phyloP scores from a whole-genome alignment of 2,888 invertebrate genomes.

The Pandemis corylana region DNA sequence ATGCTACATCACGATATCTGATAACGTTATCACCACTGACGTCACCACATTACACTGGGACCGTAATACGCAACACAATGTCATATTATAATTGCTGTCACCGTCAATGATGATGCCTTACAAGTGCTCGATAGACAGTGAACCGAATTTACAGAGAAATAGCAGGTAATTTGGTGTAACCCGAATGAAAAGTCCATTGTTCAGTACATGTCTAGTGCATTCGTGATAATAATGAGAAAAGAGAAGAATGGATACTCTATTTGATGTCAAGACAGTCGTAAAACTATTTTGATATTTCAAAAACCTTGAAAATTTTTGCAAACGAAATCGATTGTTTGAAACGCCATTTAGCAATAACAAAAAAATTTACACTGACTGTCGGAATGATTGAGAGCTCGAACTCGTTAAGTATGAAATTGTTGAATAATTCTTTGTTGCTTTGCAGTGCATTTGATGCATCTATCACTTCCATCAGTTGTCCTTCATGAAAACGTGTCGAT shows the following conservation, averaged over 20 bases:
- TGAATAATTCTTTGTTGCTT: background rate
- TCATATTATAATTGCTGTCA: conserved; percentile 23
- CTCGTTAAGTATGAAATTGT: background rate
- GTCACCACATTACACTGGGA: conserved; percentile 53
- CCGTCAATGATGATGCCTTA: conserved; percentile 7
- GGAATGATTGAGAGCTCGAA: background rate
- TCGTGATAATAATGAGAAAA: background rate
- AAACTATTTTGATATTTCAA: too few species aligned
- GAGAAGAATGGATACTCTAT: too few species aligned
- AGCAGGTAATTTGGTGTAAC: background rate
- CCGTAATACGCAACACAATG: conserved; percentile 17
- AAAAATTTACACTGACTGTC: too few species aligned
- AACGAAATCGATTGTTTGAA: too few species aligned
- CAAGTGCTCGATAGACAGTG: background rate
- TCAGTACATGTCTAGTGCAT: background rate
- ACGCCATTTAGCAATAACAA: too few species aligned
- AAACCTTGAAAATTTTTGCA: too few species aligned
- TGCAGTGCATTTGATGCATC: background rate
- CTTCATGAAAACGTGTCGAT: background rate
- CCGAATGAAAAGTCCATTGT: background rate
- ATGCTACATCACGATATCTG: conserved; percentile 76
- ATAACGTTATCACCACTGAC: conserved; percentile 67
- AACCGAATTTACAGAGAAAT: background rate
- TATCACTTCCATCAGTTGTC: background rate
- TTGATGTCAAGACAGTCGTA: too few species aligned